Conservation (phyloP, 1,140 invertebrate species). For the Lasioglossum albipes region DNA sequence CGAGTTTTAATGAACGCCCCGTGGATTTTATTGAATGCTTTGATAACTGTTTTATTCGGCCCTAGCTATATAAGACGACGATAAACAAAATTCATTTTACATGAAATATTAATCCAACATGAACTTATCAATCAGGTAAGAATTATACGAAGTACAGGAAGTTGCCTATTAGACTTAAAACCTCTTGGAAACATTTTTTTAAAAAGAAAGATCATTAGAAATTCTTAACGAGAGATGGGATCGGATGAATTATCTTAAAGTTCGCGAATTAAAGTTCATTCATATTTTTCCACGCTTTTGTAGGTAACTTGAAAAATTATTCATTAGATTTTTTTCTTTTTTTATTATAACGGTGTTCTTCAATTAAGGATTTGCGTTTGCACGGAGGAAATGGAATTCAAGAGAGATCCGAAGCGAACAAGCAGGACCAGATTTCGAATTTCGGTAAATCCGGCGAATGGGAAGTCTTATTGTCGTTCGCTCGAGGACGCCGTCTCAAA, state of each 20-base stretch:
- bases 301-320: background rate
- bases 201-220: background rate
- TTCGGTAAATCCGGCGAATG: slow-evolving; percentile 47
- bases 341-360: too few relatives aligned
- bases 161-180: background rate
- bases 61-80: too few relatives aligned
- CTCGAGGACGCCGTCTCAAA: slow-evolving; percentile 42
- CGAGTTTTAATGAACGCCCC: slow-evolving; percentile 33
- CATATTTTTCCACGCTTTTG: background rate
- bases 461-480: slow-evolving; percentile 50
- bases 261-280: background rate
- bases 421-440: slow-evolving; percentile 58
- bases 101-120: too few relatives aligned
- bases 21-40: slow-evolving; percentile 10
- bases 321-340: too few relatives aligned
- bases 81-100: background rate
- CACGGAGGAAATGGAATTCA: background rate
- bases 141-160: background rate
- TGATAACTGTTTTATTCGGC: background rate
- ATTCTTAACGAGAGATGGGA: background rate
- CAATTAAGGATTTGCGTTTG: background rate
- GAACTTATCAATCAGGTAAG: background rate
- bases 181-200: background rate
- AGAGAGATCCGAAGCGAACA: slow-evolving; percentile 16
- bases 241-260: background rate